A percentile compares a stretch with the other conserved stretches of the same genome.
These are phyloP conservation scores for Lamellibrachia satsuma DNA, from an alignment of 2,888 invertebrate genomes.

Conservation along the genomic window DNA sequence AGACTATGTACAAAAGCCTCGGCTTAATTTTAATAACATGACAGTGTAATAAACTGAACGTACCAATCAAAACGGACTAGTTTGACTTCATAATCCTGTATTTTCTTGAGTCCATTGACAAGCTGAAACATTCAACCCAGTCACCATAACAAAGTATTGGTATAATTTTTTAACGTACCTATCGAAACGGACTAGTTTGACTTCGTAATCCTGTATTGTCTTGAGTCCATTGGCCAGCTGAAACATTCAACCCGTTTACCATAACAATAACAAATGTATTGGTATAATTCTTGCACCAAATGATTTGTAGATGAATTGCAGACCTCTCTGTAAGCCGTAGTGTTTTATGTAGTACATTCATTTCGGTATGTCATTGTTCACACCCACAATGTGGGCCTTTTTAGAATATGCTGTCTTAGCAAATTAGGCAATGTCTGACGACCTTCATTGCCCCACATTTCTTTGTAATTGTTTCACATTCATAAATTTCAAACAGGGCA, in stretches of 20 bases:
- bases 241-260: neutral
- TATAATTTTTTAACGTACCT: constrained; percentile 26
- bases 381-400: too few relatives aligned
- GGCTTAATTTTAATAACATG: neutral
- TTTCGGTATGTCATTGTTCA: too few relatives aligned
- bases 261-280: neutral
- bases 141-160: neutral
- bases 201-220: constrained; percentile 62
- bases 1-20: too few relatives aligned
- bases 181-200: constrained; percentile 63
- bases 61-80: constrained; percentile 61
- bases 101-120: constrained; percentile 56
- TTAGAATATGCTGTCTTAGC: too few relatives aligned
- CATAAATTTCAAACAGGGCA: too few relatives aligned
- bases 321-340: neutral
- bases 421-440: too few relatives aligned
- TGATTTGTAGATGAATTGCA: neutral
- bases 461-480: too few relatives aligned
- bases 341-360: too few relatives aligned
- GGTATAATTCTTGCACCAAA: neutral
- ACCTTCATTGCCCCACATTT: too few relatives aligned
- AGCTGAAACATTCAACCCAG: neutral
- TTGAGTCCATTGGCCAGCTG: constrained; percentile 53
- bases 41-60: constrained; percentile 19
- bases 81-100: constrained; percentile 62